Evolutionary conservation across 2,888 invertebrate species (phyloP).

Genomic region (Tipula vernalis): DNA sequence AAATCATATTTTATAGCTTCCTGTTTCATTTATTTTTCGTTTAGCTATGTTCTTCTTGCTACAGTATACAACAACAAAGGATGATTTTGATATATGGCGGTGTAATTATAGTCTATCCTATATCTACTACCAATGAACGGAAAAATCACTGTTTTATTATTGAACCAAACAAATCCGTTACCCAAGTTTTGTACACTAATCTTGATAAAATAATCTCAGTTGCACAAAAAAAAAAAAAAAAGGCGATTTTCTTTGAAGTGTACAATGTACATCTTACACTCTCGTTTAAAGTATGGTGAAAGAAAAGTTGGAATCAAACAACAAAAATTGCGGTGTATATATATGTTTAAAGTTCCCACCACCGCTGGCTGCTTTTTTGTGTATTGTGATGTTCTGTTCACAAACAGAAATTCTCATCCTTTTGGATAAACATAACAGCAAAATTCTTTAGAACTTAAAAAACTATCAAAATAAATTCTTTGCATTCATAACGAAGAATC

Average conservation of each 20-base stretch:
- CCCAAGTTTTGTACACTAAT: background rate
- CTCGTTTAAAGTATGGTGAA: background rate
- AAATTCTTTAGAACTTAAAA: slow-evolving; percentile 4
- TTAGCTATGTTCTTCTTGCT: background rate
- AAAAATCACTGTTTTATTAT: background rate
- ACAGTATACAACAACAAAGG: background rate
- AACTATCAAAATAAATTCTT: slow-evolving; percentile 4
- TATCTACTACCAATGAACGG: background rate
- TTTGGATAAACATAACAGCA: background rate
- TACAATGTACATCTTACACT: background rate
- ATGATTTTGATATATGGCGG: background rate
- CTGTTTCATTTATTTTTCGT: background rate
- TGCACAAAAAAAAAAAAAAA: background rate
- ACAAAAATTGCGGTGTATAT: background rate
- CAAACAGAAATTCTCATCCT: background rate
- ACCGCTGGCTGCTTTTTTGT: background rate
- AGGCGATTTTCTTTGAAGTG: background rate
- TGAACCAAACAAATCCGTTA: background rate
- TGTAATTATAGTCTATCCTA: background rate
- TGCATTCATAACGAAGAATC: slow-evolving; percentile 4
- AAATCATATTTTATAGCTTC: background rate
- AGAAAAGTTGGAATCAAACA: background rate
- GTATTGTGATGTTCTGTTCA: background rate
- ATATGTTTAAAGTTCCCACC: background rate
- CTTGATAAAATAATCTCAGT: background rate